Evolutionary conservation across 2,888 invertebrate species (phyloP).

Genomic region (Pterostichus madidus): DNA sequence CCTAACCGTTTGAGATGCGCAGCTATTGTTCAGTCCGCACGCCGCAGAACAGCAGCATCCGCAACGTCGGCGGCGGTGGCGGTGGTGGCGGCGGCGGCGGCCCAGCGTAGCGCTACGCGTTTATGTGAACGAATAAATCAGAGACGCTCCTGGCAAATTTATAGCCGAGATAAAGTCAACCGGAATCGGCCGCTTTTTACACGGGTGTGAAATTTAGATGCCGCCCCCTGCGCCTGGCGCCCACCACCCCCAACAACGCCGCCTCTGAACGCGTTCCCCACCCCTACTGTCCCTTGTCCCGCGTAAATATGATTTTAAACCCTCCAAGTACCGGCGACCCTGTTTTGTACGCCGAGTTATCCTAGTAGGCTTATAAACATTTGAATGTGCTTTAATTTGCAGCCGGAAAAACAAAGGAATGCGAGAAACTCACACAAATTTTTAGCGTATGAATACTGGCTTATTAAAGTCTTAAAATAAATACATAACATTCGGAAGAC

Average conservation of each 20-base stretch:
- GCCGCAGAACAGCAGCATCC: slow-evolving; percentile 65
- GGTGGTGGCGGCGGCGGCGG: slow-evolving; percentile 63
- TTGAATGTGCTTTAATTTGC: slow-evolving; percentile 11
- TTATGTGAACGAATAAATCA: slow-evolving; percentile 78
- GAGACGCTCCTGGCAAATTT: slow-evolving; percentile 78
- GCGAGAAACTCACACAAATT: neutral
- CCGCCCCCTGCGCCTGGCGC: slow-evolving; percentile 68
- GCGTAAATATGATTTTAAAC: slow-evolving; percentile 59
- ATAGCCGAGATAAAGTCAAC: slow-evolving; percentile 78
- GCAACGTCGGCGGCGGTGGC: slow-evolving; percentile 48
- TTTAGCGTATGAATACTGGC: neutral
- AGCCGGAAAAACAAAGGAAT: slow-evolving; percentile 28
- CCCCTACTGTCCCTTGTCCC: slow-evolving; percentile 27
- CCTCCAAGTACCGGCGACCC: slow-evolving; percentile 17
- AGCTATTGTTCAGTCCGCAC: slow-evolving; percentile 53
- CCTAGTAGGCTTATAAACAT: slow-evolving; percentile 19
- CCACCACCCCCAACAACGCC: slow-evolving; percentile 63
- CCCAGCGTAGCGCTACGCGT: slow-evolving; percentile 72
- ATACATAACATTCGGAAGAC: too few species aligned
- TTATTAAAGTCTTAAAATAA: too few species aligned
- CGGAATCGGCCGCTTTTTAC: slow-evolving; percentile 78
- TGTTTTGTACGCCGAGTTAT: slow-evolving; percentile 15
- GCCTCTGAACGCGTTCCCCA: slow-evolving; percentile 44
- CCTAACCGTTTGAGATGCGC: slow-evolving; percentile 62
- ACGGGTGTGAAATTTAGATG: slow-evolving; percentile 78